Conservation (phyloP, 2,113 vertebrate genomes). For the Tragelaphus scriptus region DNA sequence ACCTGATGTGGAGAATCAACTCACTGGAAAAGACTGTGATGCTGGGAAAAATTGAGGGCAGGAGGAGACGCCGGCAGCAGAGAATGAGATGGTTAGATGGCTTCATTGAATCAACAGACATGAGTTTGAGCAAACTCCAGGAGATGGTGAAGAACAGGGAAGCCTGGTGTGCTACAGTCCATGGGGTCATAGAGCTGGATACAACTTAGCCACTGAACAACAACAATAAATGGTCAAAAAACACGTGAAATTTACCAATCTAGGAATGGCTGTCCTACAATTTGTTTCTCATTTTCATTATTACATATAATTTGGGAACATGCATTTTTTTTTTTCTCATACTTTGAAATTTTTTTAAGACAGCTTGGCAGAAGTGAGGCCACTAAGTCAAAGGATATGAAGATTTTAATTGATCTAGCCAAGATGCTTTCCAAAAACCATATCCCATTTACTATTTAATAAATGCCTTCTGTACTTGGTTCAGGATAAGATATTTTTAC, state of each 20-base stretch:
- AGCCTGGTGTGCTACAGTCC: neutral
- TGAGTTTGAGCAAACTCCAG: neutral
- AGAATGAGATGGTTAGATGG: neutral
- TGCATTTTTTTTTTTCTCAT: neutral
- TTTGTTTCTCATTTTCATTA: neutral
- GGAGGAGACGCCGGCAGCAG: fast-evolving
- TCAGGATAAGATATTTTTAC: neutral
- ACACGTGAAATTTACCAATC: neutral
- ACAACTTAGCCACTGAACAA: neutral
- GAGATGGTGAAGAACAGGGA: neutral
- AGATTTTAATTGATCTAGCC: neutral
- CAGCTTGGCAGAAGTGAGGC: neutral
- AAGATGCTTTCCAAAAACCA: neutral
- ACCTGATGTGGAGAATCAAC: neutral
- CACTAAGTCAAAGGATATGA: neutral
- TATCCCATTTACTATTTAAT: neutral
- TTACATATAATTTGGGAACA: neutral
- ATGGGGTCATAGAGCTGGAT: neutral
- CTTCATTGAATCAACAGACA: neutral
- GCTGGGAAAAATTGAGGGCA: neutral
- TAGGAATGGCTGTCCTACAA: neutral
- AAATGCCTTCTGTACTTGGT: neutral
- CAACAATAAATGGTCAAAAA: neutral
- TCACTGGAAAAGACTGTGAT: neutral
- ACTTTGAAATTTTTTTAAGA: neutral